Base-by-base conservation (phyloP, 2,888 invertebrate species). In the Amphipoea lucens region DNA sequence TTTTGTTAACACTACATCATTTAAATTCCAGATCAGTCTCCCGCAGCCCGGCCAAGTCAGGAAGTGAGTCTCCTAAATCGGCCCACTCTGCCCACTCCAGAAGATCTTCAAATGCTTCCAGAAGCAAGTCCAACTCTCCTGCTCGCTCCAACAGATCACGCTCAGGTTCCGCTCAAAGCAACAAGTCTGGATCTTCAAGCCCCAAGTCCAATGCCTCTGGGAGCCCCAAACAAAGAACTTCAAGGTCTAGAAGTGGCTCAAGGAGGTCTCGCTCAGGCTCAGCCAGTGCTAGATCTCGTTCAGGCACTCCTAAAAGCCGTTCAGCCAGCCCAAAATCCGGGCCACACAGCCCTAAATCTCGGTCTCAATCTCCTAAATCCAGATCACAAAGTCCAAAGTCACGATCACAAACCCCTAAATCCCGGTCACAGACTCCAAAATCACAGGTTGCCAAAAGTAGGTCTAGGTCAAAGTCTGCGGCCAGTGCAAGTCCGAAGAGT, bases 51-150 rank as follows among this genome's bases (percentile, higher is more conserved):
- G 94, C 91, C 0, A 94, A 94, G 89, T 96, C 96, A 54, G 96
- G 93, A 17, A 96, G 96, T 90, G 96, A 94, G 89, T 97, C 97
- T 79, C 96, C 96, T 5, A 95, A 96, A 86, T 97, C 97, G 0
- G 94, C 94, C 69, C 92, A 87, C 4, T 95, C 96, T 0, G 92
- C 87, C 11, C 92, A 90, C 7, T 95, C 96, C 6, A 93, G 92
- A 74, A 95, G 93, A 86, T 96, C 96, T 1, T 96, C 96, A 36
- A 94, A 94, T 89, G 95, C 87, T 54, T 96, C 96, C 23, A 92
- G 95, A 14, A 96, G 96, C 91, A 96, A 96, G 86, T 97, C 97
- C 0, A 96, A 96, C 83, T 96, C 97, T 2, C 96, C 96, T 17
- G 95, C 91, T 14, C 93, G 88, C 48, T 96, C 96, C 0, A 94